These are phyloP conservation scores for Rhopilema esculentum DNA, from an alignment of 30 jellyfish, hydroid and myxozoan genomes.

Conservation along the genomic window DNA sequence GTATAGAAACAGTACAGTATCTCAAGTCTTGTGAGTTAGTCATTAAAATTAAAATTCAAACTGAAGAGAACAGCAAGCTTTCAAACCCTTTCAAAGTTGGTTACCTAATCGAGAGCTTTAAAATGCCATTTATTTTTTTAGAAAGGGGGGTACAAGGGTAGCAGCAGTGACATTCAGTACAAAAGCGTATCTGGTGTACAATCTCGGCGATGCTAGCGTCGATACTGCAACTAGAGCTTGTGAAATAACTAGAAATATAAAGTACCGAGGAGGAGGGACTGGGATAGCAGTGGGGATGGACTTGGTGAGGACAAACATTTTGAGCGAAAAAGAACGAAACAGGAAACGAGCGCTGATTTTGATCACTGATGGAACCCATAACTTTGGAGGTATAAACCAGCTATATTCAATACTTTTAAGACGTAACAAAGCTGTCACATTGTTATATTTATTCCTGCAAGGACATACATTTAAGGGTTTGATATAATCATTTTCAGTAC, in stretches of 20 bases:
- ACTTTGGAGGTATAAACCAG: constrained; percentile 56
- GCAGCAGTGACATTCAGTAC: constrained; percentile 84
- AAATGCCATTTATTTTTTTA: constrained; percentile 3
- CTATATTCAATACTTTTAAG: background rate
- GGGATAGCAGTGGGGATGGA: constrained; percentile 53
- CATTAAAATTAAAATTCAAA: too few species aligned
- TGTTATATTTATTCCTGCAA: background rate
- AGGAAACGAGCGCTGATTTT: constrained; percentile 40
- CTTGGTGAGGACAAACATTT: constrained; percentile 14
- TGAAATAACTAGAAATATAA: background rate
- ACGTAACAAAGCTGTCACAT: background rate
- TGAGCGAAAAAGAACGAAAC: background rate
- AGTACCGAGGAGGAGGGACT: constrained; percentile 82
- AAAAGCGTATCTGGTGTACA: constrained; percentile 61
- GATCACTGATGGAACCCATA: constrained; percentile 84
- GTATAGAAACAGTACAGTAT: background rate
- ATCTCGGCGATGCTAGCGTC: constrained; percentile 61
- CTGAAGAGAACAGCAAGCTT: too few species aligned
- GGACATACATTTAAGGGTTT: too few species aligned
- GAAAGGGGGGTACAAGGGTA: constrained; percentile 75
- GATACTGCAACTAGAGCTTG: constrained; percentile 55
- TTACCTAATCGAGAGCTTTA: too few species aligned
- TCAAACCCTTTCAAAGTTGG: too few species aligned
- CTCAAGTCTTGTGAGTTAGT: too few species aligned
- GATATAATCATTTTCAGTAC: too few species aligned